Base-by-base conservation (phyloP, 2,113 vertebrate species). In the Nipponia nippon region DNA sequence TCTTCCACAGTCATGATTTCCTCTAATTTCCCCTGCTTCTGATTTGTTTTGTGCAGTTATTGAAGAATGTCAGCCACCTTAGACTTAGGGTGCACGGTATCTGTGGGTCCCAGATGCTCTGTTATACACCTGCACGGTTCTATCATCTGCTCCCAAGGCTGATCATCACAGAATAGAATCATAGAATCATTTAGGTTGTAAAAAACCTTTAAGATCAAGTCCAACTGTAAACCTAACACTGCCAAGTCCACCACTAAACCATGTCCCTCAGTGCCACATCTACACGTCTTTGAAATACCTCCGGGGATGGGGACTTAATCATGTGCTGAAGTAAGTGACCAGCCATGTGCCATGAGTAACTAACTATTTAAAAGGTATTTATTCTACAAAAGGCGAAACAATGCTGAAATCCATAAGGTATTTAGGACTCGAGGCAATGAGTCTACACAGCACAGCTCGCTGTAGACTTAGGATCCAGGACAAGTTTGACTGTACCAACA, bases 291-390 rank as follows among this genome's bases (percentile, higher is more conserved):
- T 59, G 47, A 82, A 77, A 5, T 55, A 50, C 26, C 38, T 89
- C 58, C 18, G 63, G 53, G 66, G 44, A 13, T 50, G 42, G 66
- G 90, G 89, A 95, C 80, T 96, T 87, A 73, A 7, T 61, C 62
- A 38, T 4, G 36, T 46, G 65, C 77, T 92, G 52, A 63, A 81
- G 42, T 34, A 46, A 95, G 66, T 88, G 83, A 97, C 83, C 83
- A 89, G 18, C 26, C 83, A 89, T 0, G 2, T 94, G 73, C 65
- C 29, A 26, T 36, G 44, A 82, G 46, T 84, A 83, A 94, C 65
- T 66, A 90, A 83, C 10, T 8, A 32, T 2, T 77, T 62, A 18
- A 82, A 89, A 90, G 58, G 34, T 47, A 85, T 93, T 95, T 93
- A 49, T 36, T 53, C 61, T 56, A 40, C 29, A 56, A 96, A 89